Conservation (phyloP, 2,113 vertebrate genomes). For the Microcebus jonahi region DNA sequence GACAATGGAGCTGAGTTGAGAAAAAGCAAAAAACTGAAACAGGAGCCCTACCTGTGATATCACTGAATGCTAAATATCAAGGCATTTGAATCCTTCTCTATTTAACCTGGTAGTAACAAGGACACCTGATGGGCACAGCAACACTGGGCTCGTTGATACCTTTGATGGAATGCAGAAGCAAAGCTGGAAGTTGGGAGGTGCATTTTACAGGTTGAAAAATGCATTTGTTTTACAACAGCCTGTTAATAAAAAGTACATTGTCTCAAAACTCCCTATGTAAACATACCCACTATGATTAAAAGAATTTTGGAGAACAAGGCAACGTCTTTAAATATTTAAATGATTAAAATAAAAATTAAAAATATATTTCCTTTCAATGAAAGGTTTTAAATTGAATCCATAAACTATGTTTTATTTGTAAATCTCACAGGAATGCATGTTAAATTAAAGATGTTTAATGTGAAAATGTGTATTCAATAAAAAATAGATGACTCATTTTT, state of each 20-base stretch:
- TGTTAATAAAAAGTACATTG: constrained; percentile 37
- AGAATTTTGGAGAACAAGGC: constrained; percentile 41
- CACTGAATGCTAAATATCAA: background rate
- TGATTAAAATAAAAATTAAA: constrained; percentile 75
- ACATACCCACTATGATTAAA: constrained; percentile 29
- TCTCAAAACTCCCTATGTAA: constrained; percentile 3
- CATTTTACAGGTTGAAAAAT: constrained; percentile 8
- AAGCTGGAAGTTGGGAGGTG: background rate
- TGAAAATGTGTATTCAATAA: constrained; percentile 67
- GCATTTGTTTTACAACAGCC: background rate
- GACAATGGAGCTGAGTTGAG: background rate
- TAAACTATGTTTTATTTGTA: constrained; percentile 64
- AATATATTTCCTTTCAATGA: constrained; percentile 69
- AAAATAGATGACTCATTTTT: constrained; percentile 63
- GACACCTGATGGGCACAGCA: background rate
- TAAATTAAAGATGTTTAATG: constrained; percentile 62
- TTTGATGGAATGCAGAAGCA: background rate
- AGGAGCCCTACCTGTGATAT: background rate
- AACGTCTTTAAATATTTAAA: constrained; percentile 74
- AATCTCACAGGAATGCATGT: constrained; percentile 41
- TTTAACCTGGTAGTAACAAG: background rate
- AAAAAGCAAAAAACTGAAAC: background rate
- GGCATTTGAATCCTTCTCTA: background rate
- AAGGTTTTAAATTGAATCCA: constrained; percentile 70
- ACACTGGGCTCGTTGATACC: background rate